Evolutionary conservation across 2,797 vertebrate genomes (phyloP).

Genomic region (Peromyscus attwateri): DNA sequence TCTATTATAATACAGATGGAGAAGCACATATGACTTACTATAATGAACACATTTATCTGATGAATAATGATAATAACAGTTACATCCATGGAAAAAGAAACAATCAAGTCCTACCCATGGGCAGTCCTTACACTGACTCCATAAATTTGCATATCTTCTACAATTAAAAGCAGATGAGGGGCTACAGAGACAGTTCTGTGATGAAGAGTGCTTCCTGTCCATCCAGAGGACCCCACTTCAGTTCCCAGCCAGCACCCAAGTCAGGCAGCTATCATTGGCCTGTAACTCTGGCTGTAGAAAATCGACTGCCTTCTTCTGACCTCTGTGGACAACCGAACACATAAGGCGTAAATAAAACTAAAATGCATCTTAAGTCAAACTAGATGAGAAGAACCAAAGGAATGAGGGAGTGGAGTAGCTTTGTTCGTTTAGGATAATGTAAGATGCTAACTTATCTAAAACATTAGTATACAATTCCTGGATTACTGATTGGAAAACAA

Average conservation of each 20-base stretch:
- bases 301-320: neutral
- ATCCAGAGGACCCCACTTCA: neutral
- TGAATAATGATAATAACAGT: neutral
- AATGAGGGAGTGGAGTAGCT: neutral
- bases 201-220: neutral
- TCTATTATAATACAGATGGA: neutral
- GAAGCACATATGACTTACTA: neutral
- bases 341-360: neutral
- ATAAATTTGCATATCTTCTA: neutral
- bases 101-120: neutral
- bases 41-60: neutral
- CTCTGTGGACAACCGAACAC: neutral
- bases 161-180: neutral
- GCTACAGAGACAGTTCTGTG: neutral
- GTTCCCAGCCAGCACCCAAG: neutral
- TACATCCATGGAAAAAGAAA: neutral
- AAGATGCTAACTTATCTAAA: neutral
- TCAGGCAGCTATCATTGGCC: neutral
- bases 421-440: neutral
- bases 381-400: neutral
- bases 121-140: neutral
- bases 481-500: constrained; percentile 15
- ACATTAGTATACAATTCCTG: neutral
- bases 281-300: neutral
- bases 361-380: neutral